Base-by-base conservation (phyloP, 2,888 invertebrate species). In the Meta bourneti region DNA sequence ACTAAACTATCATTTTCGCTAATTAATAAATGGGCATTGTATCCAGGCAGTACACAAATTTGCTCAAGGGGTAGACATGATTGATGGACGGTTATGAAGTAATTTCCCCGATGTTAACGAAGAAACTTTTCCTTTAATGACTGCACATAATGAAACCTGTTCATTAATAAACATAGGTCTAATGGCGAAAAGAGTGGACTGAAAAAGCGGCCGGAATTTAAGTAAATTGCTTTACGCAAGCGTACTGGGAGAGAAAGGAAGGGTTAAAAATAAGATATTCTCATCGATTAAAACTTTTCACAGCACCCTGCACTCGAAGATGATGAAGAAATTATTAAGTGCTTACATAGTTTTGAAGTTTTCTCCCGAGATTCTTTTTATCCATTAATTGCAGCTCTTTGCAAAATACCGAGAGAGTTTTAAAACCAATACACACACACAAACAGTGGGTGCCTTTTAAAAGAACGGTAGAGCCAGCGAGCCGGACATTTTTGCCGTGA, bases 271-370 rank as follows among this genome's bases (percentile, higher is more conserved):
- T 61, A 61, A 61, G 61, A 61, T 61, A 9, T 7, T 61, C 61
- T 61, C 34, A 34, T 61, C 61, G 61, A 19, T 61, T 69, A 61
- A 61, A 79, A 79, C 61, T 69, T 79, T 61, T 79, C 79, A 9
- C 79, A 34, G 16, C 48, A 9, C 71, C 16, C 69, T 34, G n/a
- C 4, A 20, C 48, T 34, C 7, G n/a, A 72, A 70, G 70, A 81
- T 80, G 72, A 91, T 78, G 86, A 91, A 91, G 90, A 91, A 91
- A 90, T 86, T 90, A 80, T 75, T 70, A 81, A 86, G 86, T 81
- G 48, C 51, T 78, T 81, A 71, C 90, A 91, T 91, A 91, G 90
- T 91, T 91, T 77, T 49, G 75, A 91, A 86, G 61, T 70, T 82
- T 80, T 54, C 82, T n/a, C 51, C 34, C 20, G 52, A 48, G 77